These are phyloP conservation scores for Actias luna DNA, from an alignment of 2,888 invertebrate species.

Conservation along the genomic window DNA sequence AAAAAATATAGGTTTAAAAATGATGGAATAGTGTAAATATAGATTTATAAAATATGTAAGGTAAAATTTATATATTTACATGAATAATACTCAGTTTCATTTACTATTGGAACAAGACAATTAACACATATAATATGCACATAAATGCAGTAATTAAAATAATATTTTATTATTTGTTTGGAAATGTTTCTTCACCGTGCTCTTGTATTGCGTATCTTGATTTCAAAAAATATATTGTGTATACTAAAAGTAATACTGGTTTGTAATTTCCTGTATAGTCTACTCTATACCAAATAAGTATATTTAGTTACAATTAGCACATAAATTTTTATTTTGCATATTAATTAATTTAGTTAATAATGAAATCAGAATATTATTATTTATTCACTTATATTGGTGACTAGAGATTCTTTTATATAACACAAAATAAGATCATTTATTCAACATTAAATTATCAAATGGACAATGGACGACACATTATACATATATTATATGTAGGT, in stretches of 20 bases:
- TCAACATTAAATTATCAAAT: not conserved
- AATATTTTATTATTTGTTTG: not conserved
- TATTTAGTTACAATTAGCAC: not conserved
- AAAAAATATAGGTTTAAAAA: not conserved
- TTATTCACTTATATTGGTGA: not conserved
- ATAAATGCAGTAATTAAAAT: constrained; percentile 6
- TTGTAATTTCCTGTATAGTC: not conserved
- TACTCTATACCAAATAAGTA: not conserved
- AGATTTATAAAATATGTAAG: not conserved
- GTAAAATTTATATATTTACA: not conserved
- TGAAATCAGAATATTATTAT: not conserved
- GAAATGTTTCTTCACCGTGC: not conserved
- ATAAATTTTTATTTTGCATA: not conserved
- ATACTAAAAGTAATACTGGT: not conserved
- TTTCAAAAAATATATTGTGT: too few species aligned
- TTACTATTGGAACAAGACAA: not conserved
- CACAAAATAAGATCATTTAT: not conserved
- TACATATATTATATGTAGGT: not conserved
- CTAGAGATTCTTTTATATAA: not conserved
- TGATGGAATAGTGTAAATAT: not conserved
- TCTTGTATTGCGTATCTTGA: not conserved
- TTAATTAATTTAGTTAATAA: not conserved
- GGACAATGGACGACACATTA: not conserved
- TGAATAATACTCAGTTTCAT: not conserved
- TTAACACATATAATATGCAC: not conserved